Evolutionary conservation across 2,113 vertebrate genomes (phyloP), one percentile per base, ranked within the genome.

Genomic region (Indicator maculatus): DNA sequence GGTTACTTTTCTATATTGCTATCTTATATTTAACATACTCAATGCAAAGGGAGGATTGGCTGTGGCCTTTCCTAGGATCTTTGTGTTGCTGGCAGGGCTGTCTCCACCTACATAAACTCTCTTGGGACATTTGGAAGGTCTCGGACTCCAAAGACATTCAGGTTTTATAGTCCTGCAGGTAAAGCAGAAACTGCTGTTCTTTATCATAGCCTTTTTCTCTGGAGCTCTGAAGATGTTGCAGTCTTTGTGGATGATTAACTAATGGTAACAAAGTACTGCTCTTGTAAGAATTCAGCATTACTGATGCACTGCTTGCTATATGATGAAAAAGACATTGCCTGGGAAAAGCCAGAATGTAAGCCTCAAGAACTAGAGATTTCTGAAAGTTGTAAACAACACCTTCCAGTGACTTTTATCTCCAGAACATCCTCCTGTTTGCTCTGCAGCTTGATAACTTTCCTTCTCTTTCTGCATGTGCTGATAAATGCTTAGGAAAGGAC

Each of bases 1-100:
- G 70, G 90, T 97, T 97, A 90, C 95, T 93, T 70, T 93, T 82
- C 52, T 28, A 83, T 65, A 50, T 20, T 33, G 39, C 17, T 20
- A 28, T 59, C 86, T 79, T 69, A 30, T 3, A 11, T 74, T 85
- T 83, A 73, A 70, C 33, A 30, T 67, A 41, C 44, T 74, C 28
- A 10, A 0, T 8, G 38, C 16, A 10, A 63, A 33, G 50, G 30
- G 11, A 63, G 11, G 5, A 4, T 44, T 53, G 71, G 65, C 58
- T 60, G 38, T 8, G 86, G 63, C 78, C 59, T 72, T 75, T 20
- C 38, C n/a, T 45, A 28, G 58, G 61, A 72, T 44, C 89, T 73
- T 24, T 24, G 1, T 12, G 69, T 58, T 67, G 50, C 18, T 59
- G 31, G 56, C 11, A 19, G 70, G 47, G 41, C 10, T 26, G 38